Evolutionary conservation across 2,113 vertebrate genomes (phyloP).

Genomic region (Oryzias javanicus): DNA sequence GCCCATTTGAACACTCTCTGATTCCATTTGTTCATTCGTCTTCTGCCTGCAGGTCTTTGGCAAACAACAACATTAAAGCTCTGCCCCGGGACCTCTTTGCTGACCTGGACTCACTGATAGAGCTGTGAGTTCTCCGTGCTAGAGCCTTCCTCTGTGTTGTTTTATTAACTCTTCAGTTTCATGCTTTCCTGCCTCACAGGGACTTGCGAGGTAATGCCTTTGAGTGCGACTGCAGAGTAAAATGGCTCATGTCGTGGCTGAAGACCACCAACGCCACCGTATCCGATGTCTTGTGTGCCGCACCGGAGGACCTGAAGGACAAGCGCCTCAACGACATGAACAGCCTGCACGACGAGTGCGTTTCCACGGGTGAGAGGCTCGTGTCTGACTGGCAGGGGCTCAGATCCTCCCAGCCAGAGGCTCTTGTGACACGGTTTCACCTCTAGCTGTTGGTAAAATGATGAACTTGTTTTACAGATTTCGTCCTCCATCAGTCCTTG

Average conservation of each 20-base stretch:
- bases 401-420: neutral
- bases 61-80: conserved; percentile 93
- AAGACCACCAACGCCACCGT: conserved; percentile 97
- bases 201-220: conserved; percentile 96
- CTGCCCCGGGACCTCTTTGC: conserved; percentile 91
- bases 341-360: conserved; percentile 91
- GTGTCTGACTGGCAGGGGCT: neutral
- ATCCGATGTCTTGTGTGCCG: conserved; percentile 89
- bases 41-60: conserved; percentile 85
- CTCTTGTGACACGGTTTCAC: neutral
- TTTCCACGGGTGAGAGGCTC: conserved; percentile 85
- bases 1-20: neutral
- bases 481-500: conserved; percentile 91
- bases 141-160: neutral
- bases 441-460: neutral
- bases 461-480: conserved; percentile 80
- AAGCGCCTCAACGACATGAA: conserved; percentile 91
- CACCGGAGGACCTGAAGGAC: conserved; percentile 91
- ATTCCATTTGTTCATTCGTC: neutral
- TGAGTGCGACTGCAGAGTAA: conserved; percentile 96
- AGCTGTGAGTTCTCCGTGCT: conserved; percentile 83
- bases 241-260: conserved; percentile 96
- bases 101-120: conserved; percentile 94
- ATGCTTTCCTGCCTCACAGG: conserved; percentile 65
- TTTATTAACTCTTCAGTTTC: too few species aligned